Evolutionary conservation across 2,797 vertebrate species (phyloP), one percentile per base, ranked within the genome.

Genomic region (Melanotaenia boesemani): DNA sequence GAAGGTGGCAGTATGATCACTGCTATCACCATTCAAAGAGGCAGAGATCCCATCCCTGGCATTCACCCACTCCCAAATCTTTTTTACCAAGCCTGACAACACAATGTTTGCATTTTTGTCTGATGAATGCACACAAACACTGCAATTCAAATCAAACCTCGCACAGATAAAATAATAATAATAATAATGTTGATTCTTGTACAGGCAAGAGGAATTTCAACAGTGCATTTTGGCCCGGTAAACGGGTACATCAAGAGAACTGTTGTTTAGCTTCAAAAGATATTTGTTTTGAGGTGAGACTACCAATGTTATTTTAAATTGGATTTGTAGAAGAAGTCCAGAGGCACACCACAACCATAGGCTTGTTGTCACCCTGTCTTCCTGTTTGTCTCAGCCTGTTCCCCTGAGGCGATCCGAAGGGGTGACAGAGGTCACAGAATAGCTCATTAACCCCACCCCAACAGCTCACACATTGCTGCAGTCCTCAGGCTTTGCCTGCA

Each of bases 371-470:
- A 91, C 89, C 86, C 81, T 76, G 80, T 89, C 91, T 92, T 90
- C 88, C 89, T 93, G 91, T 93, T 91, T 91, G 90, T 90, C 87
- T 91, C 86, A 7, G 79, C 70, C 77, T 67, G 80, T 78, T 89
- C 90, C 89, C 91, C 90, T 82, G 72, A 88, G 89, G 91, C 88
- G 59, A 83, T 88, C 86, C 84, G 84, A 67, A 39, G 70, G 90
- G 90, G 91, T 92, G 89, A 92, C 87, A 90, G 88, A 78, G 92
- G 92, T 92, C 90, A 94, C 36, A 64, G 89, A 93, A 85, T 91
- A 93, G 88, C 94, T 94, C 91, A 94, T 94, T 94, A 94, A 94
- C 92, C 91, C 90, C 91, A 91, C 91, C 92, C 89, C 76, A 82
- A 88, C 90, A 89, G 88, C 89, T 90, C 91, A 86, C 88, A 88